phyloP scores from a whole-genome alignment of 1,140 invertebrate species.

The Lepidurus packardi region DNA sequence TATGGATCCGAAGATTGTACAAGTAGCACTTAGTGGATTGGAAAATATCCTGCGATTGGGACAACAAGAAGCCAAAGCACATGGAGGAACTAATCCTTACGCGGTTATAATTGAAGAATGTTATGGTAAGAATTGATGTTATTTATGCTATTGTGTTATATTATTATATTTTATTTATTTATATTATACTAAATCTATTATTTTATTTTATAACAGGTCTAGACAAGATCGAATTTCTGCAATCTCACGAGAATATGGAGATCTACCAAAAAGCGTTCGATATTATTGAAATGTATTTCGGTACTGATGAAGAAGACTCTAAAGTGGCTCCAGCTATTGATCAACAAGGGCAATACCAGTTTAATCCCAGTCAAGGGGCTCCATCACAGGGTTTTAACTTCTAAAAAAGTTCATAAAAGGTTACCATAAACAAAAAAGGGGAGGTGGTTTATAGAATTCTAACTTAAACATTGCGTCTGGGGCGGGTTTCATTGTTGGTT shows the following conservation, averaged over 20 bases:
- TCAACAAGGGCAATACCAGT: conserved; percentile 68
- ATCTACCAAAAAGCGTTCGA: conserved; percentile 95
- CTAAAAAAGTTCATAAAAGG: conserved; percentile 31
- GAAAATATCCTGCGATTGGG: conserved; percentile 93
- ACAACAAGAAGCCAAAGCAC: conserved; percentile 66
- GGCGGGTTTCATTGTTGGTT: not conserved
- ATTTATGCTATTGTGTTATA: not conserved
- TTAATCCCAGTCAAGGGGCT: conserved; percentile 43
- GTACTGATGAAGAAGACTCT: conserved; percentile 74
- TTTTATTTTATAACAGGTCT: conserved; percentile 60
- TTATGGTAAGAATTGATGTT: conserved; percentile 62
- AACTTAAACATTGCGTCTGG: not conserved
- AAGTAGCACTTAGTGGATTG: conserved; percentile 91
- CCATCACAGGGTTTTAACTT: conserved; percentile 42
- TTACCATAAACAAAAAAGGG: not conserved
- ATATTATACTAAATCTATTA: conserved; percentile 11
- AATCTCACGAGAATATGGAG: conserved; percentile 92
- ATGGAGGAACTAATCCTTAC: conserved; percentile 75
- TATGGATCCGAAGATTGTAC: conserved; percentile 94
- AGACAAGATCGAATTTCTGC: conserved; percentile 95
- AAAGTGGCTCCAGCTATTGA: conserved; percentile 72
- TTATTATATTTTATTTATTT: not conserved
- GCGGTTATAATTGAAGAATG: conserved; percentile 91
- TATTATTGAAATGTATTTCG: conserved; percentile 93
- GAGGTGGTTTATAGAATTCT: not conserved